Conservation (phyloP, 2,113 vertebrate genomes). For the Eurystomus gularis region DNA sequence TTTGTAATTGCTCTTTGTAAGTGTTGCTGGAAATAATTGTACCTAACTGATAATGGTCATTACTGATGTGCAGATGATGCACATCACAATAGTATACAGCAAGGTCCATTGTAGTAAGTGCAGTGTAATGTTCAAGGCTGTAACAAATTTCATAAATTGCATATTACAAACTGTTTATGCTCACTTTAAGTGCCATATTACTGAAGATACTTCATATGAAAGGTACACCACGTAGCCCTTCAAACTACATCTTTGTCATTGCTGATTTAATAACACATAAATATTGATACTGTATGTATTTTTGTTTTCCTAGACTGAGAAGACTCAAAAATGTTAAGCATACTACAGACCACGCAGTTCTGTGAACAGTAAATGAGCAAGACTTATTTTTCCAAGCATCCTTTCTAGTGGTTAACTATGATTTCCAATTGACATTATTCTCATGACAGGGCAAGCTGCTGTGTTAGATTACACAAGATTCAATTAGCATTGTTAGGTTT, state of each 20-base stretch:
- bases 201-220: neutral
- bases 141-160: neutral
- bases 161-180: neutral
- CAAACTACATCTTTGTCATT: neutral
- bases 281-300: neutral
- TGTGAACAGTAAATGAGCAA: neutral
- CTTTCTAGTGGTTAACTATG: neutral
- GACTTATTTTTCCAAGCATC: neutral
- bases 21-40: neutral
- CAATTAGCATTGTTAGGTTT: neutral
- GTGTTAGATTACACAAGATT: neutral
- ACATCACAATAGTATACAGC: neutral
- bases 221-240: neutral
- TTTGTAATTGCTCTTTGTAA: neutral
- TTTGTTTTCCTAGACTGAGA: neutral
- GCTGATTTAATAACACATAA: neutral
- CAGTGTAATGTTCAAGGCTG: neutral
- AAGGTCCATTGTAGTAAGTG: neutral
- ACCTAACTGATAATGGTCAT: neutral
- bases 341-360: neutral
- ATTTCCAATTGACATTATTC: neutral
- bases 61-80: neutral
- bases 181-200: neutral
- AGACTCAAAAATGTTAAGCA: neutral
- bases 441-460: neutral